Conservation (phyloP, 2,113 vertebrate species). For the Phyllostomus hastatus region DNA sequence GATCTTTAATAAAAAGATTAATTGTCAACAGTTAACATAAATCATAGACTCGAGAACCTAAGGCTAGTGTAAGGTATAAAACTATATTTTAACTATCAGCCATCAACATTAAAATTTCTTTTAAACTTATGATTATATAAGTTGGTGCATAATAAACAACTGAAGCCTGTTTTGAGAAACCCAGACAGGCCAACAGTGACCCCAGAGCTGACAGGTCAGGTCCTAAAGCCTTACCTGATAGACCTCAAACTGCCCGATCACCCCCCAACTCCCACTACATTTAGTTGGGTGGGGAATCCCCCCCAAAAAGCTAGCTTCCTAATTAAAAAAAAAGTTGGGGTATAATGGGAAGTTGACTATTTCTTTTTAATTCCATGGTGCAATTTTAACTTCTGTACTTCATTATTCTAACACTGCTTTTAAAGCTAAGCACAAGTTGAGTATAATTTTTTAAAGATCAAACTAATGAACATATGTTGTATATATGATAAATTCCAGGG, state of each 20-base stretch:
- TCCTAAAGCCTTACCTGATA: neutral
- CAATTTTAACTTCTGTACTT: neutral
- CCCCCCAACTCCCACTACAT: neutral
- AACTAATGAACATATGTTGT: neutral
- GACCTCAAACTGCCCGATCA: neutral
- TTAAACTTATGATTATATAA: neutral
- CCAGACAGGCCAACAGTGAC: neutral
- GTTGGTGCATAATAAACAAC: neutral
- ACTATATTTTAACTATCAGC: neutral
- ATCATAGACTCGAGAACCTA: neutral
- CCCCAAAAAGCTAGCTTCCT: neutral
- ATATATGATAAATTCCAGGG: neutral
- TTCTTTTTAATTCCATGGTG: neutral
- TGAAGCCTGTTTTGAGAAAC: neutral
- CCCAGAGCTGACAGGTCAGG: neutral
- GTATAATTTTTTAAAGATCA: neutral
- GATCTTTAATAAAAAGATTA: neutral
- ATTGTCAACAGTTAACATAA: neutral
- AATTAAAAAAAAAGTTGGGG: neutral
- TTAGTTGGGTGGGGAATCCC: neutral
- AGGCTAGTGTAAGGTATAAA: neutral
- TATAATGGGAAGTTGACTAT: neutral
- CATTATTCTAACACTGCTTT: constrained; percentile 11
- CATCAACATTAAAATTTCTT: neutral
- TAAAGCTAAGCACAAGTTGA: neutral